These are phyloP conservation scores for Dynastes tityus DNA, from an alignment of 2,888 invertebrate genomes.

Conservation along the genomic window DNA sequence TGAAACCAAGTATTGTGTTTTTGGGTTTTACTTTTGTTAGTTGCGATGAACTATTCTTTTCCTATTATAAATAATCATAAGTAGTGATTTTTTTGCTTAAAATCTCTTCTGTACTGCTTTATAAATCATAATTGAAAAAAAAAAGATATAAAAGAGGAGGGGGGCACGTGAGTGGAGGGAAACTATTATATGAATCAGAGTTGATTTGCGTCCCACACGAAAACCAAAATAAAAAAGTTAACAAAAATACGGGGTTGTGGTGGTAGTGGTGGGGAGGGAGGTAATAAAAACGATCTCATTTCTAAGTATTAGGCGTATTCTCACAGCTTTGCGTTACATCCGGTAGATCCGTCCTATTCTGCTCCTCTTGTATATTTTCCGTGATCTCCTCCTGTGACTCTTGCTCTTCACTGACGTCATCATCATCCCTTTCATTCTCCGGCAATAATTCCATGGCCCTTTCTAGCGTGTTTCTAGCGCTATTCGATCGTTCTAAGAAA, in stretches of 20 bases:
- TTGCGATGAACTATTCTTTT: too few relatives aligned
- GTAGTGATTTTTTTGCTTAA: too few relatives aligned
- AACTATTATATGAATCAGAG: background rate
- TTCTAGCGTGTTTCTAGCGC: slow-evolving; percentile 90
- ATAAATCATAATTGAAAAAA: too few relatives aligned
- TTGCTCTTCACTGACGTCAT: slow-evolving; percentile 66
- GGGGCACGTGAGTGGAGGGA: too few relatives aligned
- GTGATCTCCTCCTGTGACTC: slow-evolving; percentile 65
- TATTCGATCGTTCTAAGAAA: slow-evolving; percentile 94
- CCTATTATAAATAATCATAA: too few relatives aligned
- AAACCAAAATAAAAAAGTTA: background rate
- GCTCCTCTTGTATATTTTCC: slow-evolving; percentile 59
- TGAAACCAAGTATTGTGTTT: too few relatives aligned
- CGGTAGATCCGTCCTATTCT: slow-evolving; percentile 61
- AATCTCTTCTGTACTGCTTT: too few relatives aligned
- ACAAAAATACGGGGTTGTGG: background rate
- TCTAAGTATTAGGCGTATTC: slow-evolving; percentile 58
- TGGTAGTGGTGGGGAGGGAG: background rate
- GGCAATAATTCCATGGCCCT: slow-evolving; percentile 85
- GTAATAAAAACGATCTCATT: slow-evolving; percentile 25
- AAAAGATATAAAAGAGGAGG: too few relatives aligned
- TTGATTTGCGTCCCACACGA: background rate
- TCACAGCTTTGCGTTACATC: slow-evolving; percentile 65
- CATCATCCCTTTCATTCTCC: slow-evolving; percentile 73
- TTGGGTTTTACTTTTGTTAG: too few relatives aligned